Conservation (phyloP, 2,888 invertebrate species). For the Rhamnusium bicolor region DNA sequence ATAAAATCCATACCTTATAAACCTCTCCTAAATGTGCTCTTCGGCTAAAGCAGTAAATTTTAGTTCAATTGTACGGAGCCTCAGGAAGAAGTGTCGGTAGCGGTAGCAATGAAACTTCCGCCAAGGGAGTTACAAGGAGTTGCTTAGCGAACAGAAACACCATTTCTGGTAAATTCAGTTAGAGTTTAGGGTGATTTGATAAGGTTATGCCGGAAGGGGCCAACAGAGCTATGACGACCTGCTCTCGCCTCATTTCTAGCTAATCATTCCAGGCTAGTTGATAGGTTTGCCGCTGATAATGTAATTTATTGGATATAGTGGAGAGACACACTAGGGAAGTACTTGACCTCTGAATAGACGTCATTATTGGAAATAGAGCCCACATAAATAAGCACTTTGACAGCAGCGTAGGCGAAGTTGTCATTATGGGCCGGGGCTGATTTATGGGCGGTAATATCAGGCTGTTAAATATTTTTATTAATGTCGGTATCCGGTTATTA, state of each 20-base stretch:
- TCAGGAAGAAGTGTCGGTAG: neutral
- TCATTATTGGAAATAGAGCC: slow-evolving; percentile 23
- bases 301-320: slow-evolving; percentile 28
- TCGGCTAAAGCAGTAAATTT: slow-evolving; percentile 16
- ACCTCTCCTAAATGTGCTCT: neutral
- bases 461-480: neutral
- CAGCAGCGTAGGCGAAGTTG: slow-evolving; percentile 12
- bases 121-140: slow-evolving; percentile 27
- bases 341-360: slow-evolving; percentile 29
- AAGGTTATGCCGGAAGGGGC: slow-evolving; percentile 50
- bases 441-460: slow-evolving; percentile 1
- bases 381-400: slow-evolving; percentile 21
- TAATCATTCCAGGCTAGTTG: slow-evolving; percentile 22
- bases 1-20: neutral
- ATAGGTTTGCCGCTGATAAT: slow-evolving; percentile 33
- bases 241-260: slow-evolving; percentile 35
- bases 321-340: slow-evolving; percentile 10
- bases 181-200: slow-evolving; percentile 54
- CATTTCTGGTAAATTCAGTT: slow-evolving; percentile 50
- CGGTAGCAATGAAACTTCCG: slow-evolving; percentile 32
- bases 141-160: slow-evolving; percentile 29
- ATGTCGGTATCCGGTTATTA: neutral
- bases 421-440: slow-evolving; percentile 1
- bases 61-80: slow-evolving; percentile 21
- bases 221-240: slow-evolving; percentile 45